Conservation (phyloP, 2,113 vertebrate species). For the Corythoichthys haematopterus region DNA sequence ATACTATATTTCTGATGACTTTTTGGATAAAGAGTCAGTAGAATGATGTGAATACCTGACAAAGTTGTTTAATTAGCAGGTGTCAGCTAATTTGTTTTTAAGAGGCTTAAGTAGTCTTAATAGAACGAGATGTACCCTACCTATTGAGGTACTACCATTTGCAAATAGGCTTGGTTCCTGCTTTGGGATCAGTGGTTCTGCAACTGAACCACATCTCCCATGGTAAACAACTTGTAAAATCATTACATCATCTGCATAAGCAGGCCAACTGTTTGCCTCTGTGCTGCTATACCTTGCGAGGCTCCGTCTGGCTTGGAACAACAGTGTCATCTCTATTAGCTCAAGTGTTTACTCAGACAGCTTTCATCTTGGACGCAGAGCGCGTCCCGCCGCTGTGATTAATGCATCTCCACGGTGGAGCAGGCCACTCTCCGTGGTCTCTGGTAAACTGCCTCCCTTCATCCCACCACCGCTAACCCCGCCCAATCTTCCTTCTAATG, state of each 20-base stretch:
- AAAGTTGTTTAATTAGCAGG: too few relatives aligned
- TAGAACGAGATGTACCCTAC: background rate
- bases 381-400: constrained; percentile 56
- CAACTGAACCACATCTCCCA: background rate
- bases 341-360: constrained; percentile 55
- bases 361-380: constrained; percentile 50
- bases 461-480: constrained; percentile 55
- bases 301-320: constrained; percentile 22
- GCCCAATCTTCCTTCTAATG: constrained; percentile 76
- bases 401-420: constrained; percentile 45
- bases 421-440: constrained; percentile 60
- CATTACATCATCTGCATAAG: background rate
- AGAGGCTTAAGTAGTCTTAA: background rate
- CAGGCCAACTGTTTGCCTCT: constrained; percentile 5
- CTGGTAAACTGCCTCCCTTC: constrained; percentile 10
- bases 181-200: background rate
- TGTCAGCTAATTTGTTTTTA: background rate
- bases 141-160: too few relatives aligned
- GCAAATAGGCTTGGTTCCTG: background rate
- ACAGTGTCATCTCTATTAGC: constrained; percentile 39
- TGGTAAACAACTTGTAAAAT: background rate
- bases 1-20: too few relatives aligned
- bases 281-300: constrained; percentile 24
- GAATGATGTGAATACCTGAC: too few relatives aligned
- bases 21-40: too few relatives aligned